Base-by-base conservation (phyloP, 2,888 invertebrate genomes). In the Petrolisthes cinctipes region DNA sequence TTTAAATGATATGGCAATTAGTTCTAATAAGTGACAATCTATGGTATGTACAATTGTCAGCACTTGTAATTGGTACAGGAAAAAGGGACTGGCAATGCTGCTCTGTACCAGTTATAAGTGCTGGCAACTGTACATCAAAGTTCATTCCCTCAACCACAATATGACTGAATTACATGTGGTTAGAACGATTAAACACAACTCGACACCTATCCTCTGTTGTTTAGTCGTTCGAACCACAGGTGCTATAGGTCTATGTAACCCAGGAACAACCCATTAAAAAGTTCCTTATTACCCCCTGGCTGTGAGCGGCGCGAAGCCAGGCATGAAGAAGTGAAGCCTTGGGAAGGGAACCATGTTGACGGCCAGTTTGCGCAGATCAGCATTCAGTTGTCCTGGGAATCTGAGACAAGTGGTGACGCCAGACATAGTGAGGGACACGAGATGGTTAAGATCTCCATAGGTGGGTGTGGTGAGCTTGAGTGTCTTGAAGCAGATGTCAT, bases 341-440 rank as follows among this genome's bases (percentile, higher is more conserved):
- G 94, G 94, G 92, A 94, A 94, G 20, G 94, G 94, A 6, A 94
- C 94, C 94, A 94, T 94, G 92, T 94, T 94, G 61, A 94, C 92
- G 56, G 92, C 92, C 79, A 92, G 92, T 91, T 94, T 92, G 61
- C 94, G 92, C n/a, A 94, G 92, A 92, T 94, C 94, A 51, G 94
- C 94, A 91, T 94, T 94, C 89, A 94, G 92, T 91, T 94, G 94
- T 91, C 94, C 94, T 54, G 94, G 94, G 92, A 94, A 94, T 71
- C 94, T 92, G n/a, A 95, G 93, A 90, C 93, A 93, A 17, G 93
- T 93, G 87, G 93, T 93, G 56, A 93, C 93, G 76, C 93, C 93
- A 61, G 93, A 93, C 93, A 93, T 93, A 76, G 93, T 92, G 20
- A 92, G 92, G 56, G 86, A 83, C 11, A 91, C 85, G 14, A 89